phyloP scores from a whole-genome alignment of 2,888 invertebrate species.

The Lottia gigantea region DNA sequence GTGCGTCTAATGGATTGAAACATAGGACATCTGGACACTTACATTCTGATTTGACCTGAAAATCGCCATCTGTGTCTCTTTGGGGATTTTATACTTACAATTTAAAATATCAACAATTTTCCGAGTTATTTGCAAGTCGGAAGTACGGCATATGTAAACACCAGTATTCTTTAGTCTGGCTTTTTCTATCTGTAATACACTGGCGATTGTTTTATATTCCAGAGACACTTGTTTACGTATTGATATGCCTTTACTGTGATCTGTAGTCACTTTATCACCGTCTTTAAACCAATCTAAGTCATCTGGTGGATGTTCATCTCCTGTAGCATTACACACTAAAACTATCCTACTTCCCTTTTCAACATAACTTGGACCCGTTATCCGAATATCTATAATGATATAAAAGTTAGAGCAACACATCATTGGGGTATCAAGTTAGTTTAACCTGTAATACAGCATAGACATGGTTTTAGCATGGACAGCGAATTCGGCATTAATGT shows the following conservation, averaged over 20 bases:
- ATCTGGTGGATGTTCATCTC: constrained; percentile 42
- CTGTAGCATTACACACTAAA: constrained; percentile 54
- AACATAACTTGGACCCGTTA: constrained; percentile 40
- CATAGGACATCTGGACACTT: too few relatives aligned
- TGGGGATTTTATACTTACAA: constrained; percentile 9
- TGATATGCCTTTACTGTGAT: constrained; percentile 38
- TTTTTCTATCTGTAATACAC: constrained; percentile 24
- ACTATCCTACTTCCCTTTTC: constrained; percentile 44
- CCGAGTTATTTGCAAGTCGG: not conserved
- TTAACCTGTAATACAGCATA: too few relatives aligned
- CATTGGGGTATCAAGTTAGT: too few relatives aligned
- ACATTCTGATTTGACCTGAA: not conserved
- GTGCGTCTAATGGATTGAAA: too few relatives aligned
- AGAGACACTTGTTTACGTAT: constrained; percentile 45
- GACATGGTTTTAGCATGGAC: too few relatives aligned
- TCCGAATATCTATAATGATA: constrained; percentile 31
- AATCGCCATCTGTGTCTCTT: too few relatives aligned
- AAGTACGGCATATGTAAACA: not conserved
- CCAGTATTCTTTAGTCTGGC: not conserved
- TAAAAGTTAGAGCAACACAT: constrained; percentile 3
- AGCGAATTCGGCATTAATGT: too few relatives aligned
- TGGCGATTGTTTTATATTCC: constrained; percentile 36
- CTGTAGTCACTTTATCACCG: constrained; percentile 42
- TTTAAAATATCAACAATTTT: constrained; percentile 8
- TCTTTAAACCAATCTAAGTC: constrained; percentile 56